A percentile compares a stretch with the other conserved stretches of the same genome.
These are phyloP conservation scores for Musca domestica DNA, from an alignment of 1,140 invertebrate species.

Conservation along the genomic window DNA sequence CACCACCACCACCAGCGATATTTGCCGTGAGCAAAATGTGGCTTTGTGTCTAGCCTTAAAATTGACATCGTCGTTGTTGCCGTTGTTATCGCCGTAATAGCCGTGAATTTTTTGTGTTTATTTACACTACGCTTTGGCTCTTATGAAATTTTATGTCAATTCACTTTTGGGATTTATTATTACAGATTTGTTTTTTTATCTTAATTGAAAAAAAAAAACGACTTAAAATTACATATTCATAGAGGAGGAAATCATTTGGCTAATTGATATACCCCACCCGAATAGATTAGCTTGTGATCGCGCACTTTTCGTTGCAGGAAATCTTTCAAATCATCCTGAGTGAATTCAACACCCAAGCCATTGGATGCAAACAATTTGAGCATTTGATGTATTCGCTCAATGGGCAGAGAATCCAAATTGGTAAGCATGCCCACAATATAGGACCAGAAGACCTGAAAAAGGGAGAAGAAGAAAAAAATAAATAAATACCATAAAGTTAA, in stretches of 20 bases:
- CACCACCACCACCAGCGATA: too few relatives aligned
- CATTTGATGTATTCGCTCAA: constrained; percentile 96
- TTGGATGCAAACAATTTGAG: constrained; percentile 92
- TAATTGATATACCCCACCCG: constrained; percentile 83
- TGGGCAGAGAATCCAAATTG: constrained; percentile 87
- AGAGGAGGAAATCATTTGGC: constrained; percentile 61
- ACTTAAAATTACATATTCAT: constrained; percentile 4
- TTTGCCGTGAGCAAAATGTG: too few relatives aligned
- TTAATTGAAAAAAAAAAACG: not conserved
- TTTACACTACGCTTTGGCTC: not conserved
- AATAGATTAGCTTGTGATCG: constrained; percentile 81
- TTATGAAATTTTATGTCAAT: not conserved
- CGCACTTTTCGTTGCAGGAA: constrained; percentile 92
- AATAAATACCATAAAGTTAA: constrained; percentile 3
- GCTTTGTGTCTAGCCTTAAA: too few relatives aligned
- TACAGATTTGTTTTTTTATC: not conserved
- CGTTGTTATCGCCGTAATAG: too few relatives aligned
- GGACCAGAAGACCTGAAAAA: constrained; percentile 78
- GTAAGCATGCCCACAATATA: constrained; percentile 96
- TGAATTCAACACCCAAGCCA: constrained; percentile 84
- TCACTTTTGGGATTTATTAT: constrained; percentile 11
- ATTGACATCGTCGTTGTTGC: too few relatives aligned
- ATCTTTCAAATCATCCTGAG: constrained; percentile 78
- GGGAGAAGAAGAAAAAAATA: too few relatives aligned
- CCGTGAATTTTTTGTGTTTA: not conserved